Conservation (phyloP, 2,797 vertebrate species). For the Darevskia nairensis region DNA sequence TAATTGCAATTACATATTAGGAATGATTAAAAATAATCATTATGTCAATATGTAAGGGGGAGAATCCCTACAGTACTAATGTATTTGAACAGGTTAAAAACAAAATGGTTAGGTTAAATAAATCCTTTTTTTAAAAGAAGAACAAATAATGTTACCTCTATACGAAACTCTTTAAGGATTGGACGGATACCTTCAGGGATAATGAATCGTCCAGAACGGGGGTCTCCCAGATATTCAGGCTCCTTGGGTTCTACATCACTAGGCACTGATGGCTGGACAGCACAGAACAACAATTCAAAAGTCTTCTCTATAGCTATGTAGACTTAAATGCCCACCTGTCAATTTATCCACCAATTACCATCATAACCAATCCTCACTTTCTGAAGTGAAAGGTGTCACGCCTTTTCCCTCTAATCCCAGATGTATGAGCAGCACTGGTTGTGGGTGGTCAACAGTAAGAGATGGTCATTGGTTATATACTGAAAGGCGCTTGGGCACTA, state of each 20-base stretch:
- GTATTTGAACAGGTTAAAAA: background rate
- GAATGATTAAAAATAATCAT: too few relatives aligned
- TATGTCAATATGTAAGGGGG: too few relatives aligned
- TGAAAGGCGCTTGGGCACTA: background rate
- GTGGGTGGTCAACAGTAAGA: background rate
- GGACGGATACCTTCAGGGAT: slow-evolving; percentile 89
- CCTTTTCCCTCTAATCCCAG: background rate
- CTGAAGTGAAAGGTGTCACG: background rate
- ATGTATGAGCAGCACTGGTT: background rate
- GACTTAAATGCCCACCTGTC: background rate
- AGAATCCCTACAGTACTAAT: too few relatives aligned
- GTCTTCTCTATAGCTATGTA: background rate
- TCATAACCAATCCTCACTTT: background rate
- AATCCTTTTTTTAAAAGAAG: background rate
- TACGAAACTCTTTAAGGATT: slow-evolving; percentile 88
- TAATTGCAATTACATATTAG: too few relatives aligned
- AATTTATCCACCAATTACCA: background rate
- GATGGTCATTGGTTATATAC: background rate
- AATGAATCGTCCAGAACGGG: slow-evolving; percentile 76
- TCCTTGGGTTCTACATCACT: slow-evolving; percentile 85
- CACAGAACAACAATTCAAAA: background rate
- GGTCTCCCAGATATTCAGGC: slow-evolving; percentile 75
- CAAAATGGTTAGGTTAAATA: slow-evolving; percentile 1
- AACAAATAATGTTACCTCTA: slow-evolving; percentile 82
- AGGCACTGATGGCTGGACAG: slow-evolving; percentile 84